These are phyloP conservation scores for Coenonympha glycerion DNA, from an alignment of 2,888 invertebrate species.

Conservation along the genomic window DNA sequence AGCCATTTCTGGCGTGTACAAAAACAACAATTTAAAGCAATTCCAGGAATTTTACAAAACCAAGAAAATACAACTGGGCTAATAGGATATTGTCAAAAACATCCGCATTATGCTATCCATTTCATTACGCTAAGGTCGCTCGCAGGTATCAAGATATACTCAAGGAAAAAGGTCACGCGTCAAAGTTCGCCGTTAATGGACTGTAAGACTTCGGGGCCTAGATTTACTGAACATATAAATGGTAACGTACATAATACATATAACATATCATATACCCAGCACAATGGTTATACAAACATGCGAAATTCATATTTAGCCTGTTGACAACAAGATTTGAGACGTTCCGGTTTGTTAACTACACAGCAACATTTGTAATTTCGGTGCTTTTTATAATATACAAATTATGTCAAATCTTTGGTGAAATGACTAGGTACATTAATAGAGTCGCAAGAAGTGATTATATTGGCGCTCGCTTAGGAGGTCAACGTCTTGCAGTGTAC, in stretches of 20 bases:
- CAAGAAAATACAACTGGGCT: background rate
- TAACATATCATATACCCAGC: conserved; percentile 45
- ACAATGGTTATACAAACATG: conserved; percentile 57
- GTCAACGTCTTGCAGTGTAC: too few relatives aligned
- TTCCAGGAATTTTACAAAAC: too few relatives aligned
- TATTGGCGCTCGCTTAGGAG: too few relatives aligned
- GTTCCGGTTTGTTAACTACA: too few relatives aligned
- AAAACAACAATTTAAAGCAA: too few relatives aligned
- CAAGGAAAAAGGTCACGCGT: conserved; percentile 9
- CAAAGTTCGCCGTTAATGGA: conserved; percentile 18
- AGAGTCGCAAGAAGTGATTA: too few relatives aligned
- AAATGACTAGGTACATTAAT: too few relatives aligned
- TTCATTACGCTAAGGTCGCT: conserved; percentile 1
- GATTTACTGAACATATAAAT: conserved; percentile 9
- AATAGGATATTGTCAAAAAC: background rate
- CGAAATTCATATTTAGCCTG: conserved; percentile 42
- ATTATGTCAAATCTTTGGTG: too few relatives aligned
- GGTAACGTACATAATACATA: conserved; percentile 18
- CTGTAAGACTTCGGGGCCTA: conserved; percentile 20
- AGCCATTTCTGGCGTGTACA: too few relatives aligned
- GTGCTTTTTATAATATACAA: too few relatives aligned
- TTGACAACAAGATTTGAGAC: too few relatives aligned
- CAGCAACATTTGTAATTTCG: too few relatives aligned
- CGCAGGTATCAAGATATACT: background rate
- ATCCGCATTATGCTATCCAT: conserved; percentile 13